Evolutionary conservation across 2,888 invertebrate genomes (phyloP).

Genomic region (Epistrophella euchroma): DNA sequence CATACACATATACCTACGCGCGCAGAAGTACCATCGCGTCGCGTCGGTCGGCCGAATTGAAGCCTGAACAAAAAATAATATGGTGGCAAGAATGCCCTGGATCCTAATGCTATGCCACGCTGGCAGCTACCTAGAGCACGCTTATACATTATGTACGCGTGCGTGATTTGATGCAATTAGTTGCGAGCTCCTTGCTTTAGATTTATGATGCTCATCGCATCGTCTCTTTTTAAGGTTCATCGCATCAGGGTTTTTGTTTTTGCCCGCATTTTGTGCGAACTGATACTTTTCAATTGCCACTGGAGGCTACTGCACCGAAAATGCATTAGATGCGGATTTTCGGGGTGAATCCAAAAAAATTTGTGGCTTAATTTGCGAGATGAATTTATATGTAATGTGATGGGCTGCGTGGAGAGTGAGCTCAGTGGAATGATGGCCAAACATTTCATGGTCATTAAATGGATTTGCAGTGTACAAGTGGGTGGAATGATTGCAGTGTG

Average conservation of each 20-base stretch:
- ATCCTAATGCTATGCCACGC: constrained; percentile 69
- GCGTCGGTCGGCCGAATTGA: too few species aligned
- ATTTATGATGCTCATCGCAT: not conserved
- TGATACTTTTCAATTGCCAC: constrained; percentile 55
- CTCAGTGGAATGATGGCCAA: constrained; percentile 64
- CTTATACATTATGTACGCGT: constrained; percentile 55
- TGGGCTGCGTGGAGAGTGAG: constrained; percentile 22
- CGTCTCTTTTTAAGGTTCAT: constrained; percentile 22
- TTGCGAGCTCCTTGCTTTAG: constrained; percentile 28
- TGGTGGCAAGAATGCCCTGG: constrained; percentile 70
- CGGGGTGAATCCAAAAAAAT: constrained; percentile 47
- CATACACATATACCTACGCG: constrained; percentile 34
- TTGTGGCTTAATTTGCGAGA: constrained; percentile 72
- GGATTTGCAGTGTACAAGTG: constrained; percentile 73
- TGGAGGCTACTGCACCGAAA: constrained; percentile 70
- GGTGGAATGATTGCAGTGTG: constrained; percentile 71
- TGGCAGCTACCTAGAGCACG: constrained; percentile 72
- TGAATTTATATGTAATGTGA: constrained; percentile 3
- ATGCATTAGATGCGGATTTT: constrained; percentile 74
- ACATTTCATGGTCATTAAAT: constrained; percentile 75
- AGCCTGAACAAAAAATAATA: constrained; percentile 16
- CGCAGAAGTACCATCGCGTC: constrained; percentile 14
- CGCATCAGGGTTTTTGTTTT: constrained; percentile 18
- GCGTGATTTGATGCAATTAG: constrained; percentile 74
- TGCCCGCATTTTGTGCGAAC: constrained; percentile 21